These are phyloP conservation scores for Paramisgurnus dabryanus DNA, from an alignment of 2,113 vertebrate species.

Conservation along the genomic window DNA sequence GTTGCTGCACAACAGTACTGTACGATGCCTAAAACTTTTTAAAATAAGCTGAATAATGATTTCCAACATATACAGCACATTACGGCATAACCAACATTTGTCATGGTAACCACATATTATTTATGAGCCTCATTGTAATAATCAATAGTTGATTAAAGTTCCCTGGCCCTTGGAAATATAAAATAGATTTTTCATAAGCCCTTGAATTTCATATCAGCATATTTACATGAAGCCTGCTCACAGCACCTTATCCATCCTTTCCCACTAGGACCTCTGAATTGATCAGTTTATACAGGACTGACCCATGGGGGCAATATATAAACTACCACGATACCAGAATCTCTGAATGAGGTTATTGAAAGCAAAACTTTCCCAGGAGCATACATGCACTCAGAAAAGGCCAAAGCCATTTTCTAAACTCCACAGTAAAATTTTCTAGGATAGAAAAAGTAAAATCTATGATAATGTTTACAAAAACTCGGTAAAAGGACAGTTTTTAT, in stretches of 20 bases:
- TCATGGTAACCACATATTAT: background rate
- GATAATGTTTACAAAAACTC: background rate
- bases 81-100: background rate
- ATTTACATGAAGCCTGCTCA: constrained; percentile 4
- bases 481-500: background rate
- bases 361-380: background rate
- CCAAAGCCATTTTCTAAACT: background rate
- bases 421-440: background rate
- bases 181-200: constrained; percentile 6
- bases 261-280: background rate
- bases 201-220: constrained; percentile 8
- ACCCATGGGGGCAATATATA: background rate
- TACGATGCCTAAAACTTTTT: no score
- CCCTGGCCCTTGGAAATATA: background rate
- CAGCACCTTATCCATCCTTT: constrained; percentile 1
- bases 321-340: background rate
- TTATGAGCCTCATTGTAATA: constrained; percentile 8
- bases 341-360: background rate
- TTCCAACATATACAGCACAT: background rate
- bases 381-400: no score
- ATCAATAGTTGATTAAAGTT: background rate
- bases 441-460: background rate
- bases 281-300: constrained; percentile 1
- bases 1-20: no score
- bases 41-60: no score